Evolutionary conservation across 2,797 vertebrate genomes (phyloP).

Genomic region (Trematomus bernacchii): DNA sequence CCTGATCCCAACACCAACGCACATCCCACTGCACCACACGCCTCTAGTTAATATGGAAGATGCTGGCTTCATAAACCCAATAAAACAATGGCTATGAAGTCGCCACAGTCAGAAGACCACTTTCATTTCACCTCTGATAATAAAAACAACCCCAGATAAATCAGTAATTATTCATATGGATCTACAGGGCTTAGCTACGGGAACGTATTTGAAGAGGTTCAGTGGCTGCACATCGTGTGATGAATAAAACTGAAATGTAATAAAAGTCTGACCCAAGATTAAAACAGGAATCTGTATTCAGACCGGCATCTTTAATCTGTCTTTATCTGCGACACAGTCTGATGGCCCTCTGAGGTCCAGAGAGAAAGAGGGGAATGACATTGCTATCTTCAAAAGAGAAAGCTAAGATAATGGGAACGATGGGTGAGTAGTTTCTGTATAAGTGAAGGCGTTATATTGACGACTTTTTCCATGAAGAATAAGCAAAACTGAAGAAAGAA

Average conservation of each 20-base stretch:
- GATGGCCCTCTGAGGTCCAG: background rate
- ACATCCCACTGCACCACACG: too few relatives aligned
- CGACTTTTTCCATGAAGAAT: too few relatives aligned
- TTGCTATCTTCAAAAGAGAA: background rate
- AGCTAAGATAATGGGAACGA: background rate
- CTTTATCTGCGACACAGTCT: background rate
- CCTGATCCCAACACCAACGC: too few relatives aligned
- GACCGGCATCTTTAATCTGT: background rate
- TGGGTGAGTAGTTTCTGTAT: too few relatives aligned
- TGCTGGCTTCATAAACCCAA: background rate
- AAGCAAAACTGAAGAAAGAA: too few relatives aligned
- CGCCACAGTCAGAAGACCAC: background rate
- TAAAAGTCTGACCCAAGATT: background rate
- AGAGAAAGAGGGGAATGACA: background rate
- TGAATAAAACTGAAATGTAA: background rate
- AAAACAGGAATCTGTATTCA: background rate
- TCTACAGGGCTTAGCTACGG: background rate
- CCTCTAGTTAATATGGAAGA: too few relatives aligned
- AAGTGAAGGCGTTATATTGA: too few relatives aligned
- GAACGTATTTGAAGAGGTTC: slow-evolving; percentile 21
- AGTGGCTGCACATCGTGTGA: background rate
- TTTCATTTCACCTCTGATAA: background rate
- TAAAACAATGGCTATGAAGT: background rate
- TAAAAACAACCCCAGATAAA: background rate
- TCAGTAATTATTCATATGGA: slow-evolving; percentile 26